phyloP scores from a whole-genome alignment of 2,888 invertebrate species.

The Latrodectus hesperus region DNA sequence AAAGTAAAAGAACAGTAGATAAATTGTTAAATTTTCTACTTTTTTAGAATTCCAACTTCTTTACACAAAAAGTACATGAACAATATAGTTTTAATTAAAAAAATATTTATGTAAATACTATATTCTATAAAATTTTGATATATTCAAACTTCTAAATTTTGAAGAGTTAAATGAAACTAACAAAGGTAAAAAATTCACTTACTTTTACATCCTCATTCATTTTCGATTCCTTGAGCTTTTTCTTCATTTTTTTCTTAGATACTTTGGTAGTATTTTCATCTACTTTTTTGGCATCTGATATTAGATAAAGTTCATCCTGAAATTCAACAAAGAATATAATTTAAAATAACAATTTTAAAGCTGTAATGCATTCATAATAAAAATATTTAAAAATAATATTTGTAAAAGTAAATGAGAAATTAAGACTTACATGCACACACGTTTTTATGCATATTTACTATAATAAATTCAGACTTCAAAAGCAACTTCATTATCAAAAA shows the following conservation, averaged over 20 bases:
- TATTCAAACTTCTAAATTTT: not conserved
- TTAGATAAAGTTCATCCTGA: slow-evolving; percentile 42
- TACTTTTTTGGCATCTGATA: slow-evolving; percentile 70
- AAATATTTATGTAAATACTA: slow-evolving; percentile 7
- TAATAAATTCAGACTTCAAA: too few species aligned
- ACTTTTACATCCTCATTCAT: not conserved
- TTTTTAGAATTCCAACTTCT: too few species aligned
- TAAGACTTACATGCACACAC: too few species aligned
- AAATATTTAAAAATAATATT: too few species aligned
- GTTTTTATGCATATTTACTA: too few species aligned
- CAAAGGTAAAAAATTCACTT: slow-evolving; percentile 2
- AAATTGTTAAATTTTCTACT: too few species aligned
- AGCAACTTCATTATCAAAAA: too few species aligned
- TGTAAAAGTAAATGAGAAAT: too few species aligned
- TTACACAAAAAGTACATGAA: too few species aligned
- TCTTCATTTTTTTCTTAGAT: slow-evolving; percentile 46
- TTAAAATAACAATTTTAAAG: not conserved
- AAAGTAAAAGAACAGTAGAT: too few species aligned
- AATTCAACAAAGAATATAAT: not conserved
- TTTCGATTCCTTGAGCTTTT: slow-evolving; percentile 27
- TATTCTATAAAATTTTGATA: not conserved
- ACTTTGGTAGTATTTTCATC: slow-evolving; percentile 64
- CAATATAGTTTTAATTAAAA: slow-evolving; percentile 8
- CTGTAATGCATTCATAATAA: too few species aligned
- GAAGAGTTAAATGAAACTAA: not conserved